phyloP scores from a whole-genome alignment of 1,140 invertebrate genomes.

The Brachionus sp. region DNA sequence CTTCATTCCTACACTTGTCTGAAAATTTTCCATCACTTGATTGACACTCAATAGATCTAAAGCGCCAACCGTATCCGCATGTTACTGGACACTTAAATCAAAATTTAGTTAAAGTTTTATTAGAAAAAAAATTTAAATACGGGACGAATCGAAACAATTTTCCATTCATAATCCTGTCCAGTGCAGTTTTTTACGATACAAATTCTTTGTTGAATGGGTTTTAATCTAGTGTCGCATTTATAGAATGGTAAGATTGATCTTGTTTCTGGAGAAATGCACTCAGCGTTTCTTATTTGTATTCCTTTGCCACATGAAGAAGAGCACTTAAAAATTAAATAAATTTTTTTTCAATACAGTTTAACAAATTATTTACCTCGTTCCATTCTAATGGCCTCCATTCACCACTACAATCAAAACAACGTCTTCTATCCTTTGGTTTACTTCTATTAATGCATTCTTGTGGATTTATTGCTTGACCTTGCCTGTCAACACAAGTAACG shows the following conservation, averaged over 20 bases:
- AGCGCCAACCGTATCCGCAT: background rate
- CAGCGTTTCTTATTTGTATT: background rate
- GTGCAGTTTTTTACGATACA: constrained; percentile 8
- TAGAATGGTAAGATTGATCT: background rate
- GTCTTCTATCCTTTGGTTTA: background rate
- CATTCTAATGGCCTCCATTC: background rate
- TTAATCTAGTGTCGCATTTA: constrained; percentile 1
- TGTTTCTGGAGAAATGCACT: background rate
- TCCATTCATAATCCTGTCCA: background rate
- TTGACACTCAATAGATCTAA: background rate
- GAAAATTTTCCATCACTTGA: background rate
- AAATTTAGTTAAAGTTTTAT: background rate
- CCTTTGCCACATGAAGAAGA: constrained; percentile 15
- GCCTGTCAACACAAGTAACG: background rate
- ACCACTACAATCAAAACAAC: constrained; percentile 22
- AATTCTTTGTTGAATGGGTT: background rate
- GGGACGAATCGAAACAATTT: background rate
- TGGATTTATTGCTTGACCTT: background rate
- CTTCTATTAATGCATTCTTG: background rate
- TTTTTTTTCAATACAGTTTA: background rate
- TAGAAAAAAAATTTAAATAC: background rate
- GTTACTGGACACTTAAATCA: background rate
- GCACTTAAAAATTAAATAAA: background rate
- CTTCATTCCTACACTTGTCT: background rate
- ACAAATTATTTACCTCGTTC: constrained; percentile 8